These are phyloP conservation scores for Meloe dianella DNA, from an alignment of 2,888 invertebrate genomes.

Conservation along the genomic window DNA sequence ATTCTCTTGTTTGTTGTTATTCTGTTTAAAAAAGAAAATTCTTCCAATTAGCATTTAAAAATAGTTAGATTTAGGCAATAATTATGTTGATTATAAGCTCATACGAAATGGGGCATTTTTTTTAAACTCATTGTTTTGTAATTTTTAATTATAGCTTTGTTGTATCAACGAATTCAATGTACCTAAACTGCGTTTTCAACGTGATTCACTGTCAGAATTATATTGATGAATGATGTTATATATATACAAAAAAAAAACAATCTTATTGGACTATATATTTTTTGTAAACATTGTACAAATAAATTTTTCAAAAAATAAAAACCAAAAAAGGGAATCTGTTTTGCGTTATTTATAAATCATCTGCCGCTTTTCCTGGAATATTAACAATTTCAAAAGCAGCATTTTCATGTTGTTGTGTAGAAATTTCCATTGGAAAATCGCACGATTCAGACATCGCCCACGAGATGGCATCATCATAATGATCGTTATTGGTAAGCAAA, in stretches of 20 bases:
- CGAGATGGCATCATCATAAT: slow-evolving; percentile 35
- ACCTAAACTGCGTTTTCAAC: slow-evolving; percentile 22
- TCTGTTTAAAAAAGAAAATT: neutral
- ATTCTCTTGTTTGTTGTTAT: neutral
- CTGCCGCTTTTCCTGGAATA: neutral
- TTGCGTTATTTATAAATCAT: neutral
- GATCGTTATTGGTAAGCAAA: slow-evolving; percentile 18
- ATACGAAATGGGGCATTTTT: neutral
- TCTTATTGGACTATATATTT: slow-evolving; percentile 35
- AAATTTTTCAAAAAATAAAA: slow-evolving; percentile 40
- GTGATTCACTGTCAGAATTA: slow-evolving; percentile 29
- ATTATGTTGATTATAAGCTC: neutral
- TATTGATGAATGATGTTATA: slow-evolving; percentile 12
- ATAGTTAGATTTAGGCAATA: neutral
- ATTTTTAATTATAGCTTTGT: slow-evolving; percentile 12
- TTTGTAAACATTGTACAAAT: slow-evolving; percentile 46
- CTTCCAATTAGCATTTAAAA: neutral
- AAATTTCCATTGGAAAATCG: neutral
- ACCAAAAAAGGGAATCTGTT: too few relatives aligned
- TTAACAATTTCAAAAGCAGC: slow-evolving; percentile 19
- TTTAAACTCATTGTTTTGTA: neutral
- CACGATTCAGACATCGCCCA: slow-evolving; percentile 28
- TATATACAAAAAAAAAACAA: slow-evolving; percentile 6
- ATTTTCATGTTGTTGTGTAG: slow-evolving; percentile 15
- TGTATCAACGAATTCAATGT: slow-evolving; percentile 23